A percentile compares a stretch with the other conserved stretches of the same genome.
phyloP scores from a whole-genome alignment of 2,888 invertebrate species.

The Horisme vitalbata region DNA sequence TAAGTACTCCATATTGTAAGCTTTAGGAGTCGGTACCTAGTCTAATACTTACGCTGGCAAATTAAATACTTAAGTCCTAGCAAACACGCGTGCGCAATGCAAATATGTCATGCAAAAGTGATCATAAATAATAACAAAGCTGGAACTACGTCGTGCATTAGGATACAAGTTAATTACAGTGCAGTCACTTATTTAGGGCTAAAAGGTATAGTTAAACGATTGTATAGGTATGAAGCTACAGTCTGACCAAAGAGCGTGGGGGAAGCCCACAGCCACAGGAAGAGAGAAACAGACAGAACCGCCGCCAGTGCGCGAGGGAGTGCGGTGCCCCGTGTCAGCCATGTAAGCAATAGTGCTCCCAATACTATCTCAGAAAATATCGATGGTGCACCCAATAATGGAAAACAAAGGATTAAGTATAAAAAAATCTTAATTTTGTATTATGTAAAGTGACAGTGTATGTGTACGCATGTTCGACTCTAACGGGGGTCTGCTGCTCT shows the following conservation, averaged over 20 bases:
- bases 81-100: constrained; percentile 22
- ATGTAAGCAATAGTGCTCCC: constrained; percentile 76
- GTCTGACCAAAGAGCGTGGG: constrained; percentile 72
- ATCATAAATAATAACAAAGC: constrained; percentile 30
- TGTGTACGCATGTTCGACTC: constrained; percentile 67
- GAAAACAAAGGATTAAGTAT: constrained; percentile 52
- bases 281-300: constrained; percentile 84
- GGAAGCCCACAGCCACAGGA: constrained; percentile 81
- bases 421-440: constrained; percentile 59
- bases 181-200: constrained; percentile 27
- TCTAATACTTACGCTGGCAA: constrained; percentile 12
- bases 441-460: constrained; percentile 75
- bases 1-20: constrained; percentile 18
- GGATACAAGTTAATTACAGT: constrained; percentile 27
- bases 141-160: constrained; percentile 28
- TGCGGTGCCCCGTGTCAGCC: constrained; percentile 76
- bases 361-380: constrained; percentile 60
- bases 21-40: constrained; percentile 12
- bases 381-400: constrained; percentile 68
- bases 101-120: constrained; percentile 30
- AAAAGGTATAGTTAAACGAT: constrained; percentile 25
- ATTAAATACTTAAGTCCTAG: constrained; percentile 11
- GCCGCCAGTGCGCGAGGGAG: constrained; percentile 78
- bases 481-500: constrained; percentile 84
- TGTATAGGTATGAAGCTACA: constrained; percentile 54